Percentiles rank a stretch among this genome's conserved stretches.
phyloP scores from a whole-genome alignment of 1,140 invertebrate species.

The Drosophila melanica region DNA sequence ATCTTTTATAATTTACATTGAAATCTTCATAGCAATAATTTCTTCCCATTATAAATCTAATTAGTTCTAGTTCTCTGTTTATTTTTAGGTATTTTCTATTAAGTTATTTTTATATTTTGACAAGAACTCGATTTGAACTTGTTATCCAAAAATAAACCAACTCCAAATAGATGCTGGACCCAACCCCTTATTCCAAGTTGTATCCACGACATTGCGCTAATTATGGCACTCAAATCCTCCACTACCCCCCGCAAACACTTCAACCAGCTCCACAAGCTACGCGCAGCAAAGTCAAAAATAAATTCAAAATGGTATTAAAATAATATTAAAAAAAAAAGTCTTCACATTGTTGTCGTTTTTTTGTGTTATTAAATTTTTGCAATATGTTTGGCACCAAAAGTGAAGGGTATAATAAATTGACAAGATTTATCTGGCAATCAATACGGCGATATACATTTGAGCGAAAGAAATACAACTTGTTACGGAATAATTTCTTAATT shows the following conservation, averaged over 20 bases:
- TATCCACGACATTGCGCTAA: slow-evolving; percentile 17
- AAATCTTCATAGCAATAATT: too few species aligned
- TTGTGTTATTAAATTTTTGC: slow-evolving; percentile 2
- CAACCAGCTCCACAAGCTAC: slow-evolving; percentile 16
- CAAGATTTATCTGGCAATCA: slow-evolving; percentile 23
- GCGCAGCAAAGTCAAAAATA: slow-evolving; percentile 22
- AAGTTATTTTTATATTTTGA: not conserved
- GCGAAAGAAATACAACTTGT: slow-evolving; percentile 32
- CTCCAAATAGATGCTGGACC: slow-evolving; percentile 1
- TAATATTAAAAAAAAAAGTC: slow-evolving; percentile 1
- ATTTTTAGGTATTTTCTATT: not conserved
- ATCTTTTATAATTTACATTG: too few species aligned
- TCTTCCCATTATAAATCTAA: too few species aligned
- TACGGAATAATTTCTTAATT: slow-evolving; percentile 54
- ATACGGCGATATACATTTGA: slow-evolving; percentile 25
- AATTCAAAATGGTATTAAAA: slow-evolving; percentile 26
- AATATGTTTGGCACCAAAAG: slow-evolving; percentile 46
- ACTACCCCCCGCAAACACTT: slow-evolving; percentile 2
- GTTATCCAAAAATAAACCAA: slow-evolving; percentile 13
- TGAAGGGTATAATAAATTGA: slow-evolving; percentile 60
- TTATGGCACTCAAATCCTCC: slow-evolving; percentile 15
- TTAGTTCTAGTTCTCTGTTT: too few species aligned
- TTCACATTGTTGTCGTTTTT: slow-evolving; percentile 4
- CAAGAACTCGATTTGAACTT: slow-evolving; percentile 1
- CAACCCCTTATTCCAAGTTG: not conserved